phyloP scores from a whole-genome alignment of 2,113 vertebrate species.

The Cavia porcellus region DNA sequence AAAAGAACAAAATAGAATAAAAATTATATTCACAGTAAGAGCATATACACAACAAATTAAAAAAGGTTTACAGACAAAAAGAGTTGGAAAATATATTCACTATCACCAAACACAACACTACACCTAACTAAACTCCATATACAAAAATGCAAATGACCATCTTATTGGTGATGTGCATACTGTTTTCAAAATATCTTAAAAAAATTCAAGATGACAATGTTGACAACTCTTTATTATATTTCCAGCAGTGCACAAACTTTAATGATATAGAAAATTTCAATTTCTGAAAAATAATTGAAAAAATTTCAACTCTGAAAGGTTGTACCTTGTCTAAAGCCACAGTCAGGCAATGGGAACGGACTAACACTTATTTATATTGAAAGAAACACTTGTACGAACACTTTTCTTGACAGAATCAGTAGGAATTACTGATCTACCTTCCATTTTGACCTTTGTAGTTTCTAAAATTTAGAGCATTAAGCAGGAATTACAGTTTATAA shows the following conservation, averaged over 20 bases:
- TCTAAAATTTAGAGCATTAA: conserved; percentile 29
- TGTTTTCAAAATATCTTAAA: not conserved
- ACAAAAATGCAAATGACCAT: not conserved
- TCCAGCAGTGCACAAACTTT: not conserved
- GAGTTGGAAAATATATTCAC: not conserved
- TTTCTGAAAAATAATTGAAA: conserved; percentile 29
- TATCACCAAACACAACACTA: not conserved
- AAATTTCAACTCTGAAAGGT: conserved; percentile 15
- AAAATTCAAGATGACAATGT: not conserved
- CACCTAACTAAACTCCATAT: not conserved
- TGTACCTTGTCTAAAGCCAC: not conserved
- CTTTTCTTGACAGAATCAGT: not conserved
- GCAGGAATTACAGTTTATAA: not conserved
- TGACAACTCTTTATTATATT: not conserved
- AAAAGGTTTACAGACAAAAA: not conserved
- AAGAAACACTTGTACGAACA: not conserved
- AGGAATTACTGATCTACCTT: not conserved
- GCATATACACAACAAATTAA: not conserved
- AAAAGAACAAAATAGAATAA: not conserved
- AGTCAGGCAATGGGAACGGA: not conserved
- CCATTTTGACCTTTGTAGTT: not conserved
- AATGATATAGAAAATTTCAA: not conserved
- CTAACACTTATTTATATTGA: not conserved
- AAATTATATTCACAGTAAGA: not conserved
- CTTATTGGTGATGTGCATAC: not conserved